Conservation (phyloP, 2,888 invertebrate genomes). For the Thymelicus acteon region DNA sequence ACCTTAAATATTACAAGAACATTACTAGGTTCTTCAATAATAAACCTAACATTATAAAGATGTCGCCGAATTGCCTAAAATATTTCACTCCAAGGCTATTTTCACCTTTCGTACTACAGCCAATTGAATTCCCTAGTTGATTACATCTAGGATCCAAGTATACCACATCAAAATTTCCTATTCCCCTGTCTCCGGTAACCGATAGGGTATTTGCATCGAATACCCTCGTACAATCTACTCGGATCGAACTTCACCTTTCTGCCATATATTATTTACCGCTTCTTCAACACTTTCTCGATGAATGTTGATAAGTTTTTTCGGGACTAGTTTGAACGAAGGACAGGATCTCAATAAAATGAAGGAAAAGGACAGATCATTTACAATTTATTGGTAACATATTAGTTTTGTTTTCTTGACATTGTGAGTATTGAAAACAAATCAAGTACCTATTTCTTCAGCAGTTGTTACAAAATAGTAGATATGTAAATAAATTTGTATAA, state of each 20-base stretch:
- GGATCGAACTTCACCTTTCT: conserved; percentile 48
- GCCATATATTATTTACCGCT: conserved; percentile 44
- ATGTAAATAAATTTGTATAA: too few species aligned
- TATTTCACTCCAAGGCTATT: too few species aligned
- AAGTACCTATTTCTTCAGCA: too few species aligned
- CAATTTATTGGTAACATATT: not conserved
- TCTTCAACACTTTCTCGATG: conserved; percentile 27
- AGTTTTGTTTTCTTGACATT: too few species aligned
- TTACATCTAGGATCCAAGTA: conserved; percentile 1
- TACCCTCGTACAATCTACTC: conserved; percentile 67
- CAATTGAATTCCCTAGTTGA: not conserved
- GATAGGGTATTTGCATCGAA: conserved; percentile 65
- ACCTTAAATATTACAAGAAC: too few species aligned
- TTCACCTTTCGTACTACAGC: too few species aligned
- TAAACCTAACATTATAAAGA: too few species aligned
- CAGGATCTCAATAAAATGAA: not conserved
- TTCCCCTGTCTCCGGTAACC: conserved; percentile 41
- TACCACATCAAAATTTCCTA: conserved; percentile 48
- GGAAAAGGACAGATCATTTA: not conserved
- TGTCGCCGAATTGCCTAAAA: too few species aligned
- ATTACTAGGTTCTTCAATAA: too few species aligned
- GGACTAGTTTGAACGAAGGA: conserved; percentile 9
- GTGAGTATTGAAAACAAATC: too few species aligned
- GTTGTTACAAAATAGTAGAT: too few species aligned
- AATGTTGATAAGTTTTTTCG: conserved; percentile 31